Evolutionary conservation across 2,888 invertebrate species (phyloP).

Genomic region (Drosophila borealis): DNA sequence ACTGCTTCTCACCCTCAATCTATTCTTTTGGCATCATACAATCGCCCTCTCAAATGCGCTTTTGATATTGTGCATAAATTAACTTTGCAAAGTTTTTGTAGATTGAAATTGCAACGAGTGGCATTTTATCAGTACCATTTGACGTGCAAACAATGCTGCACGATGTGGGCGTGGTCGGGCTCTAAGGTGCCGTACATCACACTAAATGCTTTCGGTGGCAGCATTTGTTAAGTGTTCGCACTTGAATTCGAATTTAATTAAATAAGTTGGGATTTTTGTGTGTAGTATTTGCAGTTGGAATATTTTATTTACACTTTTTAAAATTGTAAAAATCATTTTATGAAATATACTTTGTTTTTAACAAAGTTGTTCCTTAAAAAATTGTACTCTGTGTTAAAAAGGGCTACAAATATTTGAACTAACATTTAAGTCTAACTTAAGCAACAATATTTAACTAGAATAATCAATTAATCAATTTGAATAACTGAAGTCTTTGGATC

Average conservation of each 20-base stretch:
- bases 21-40: conserved; percentile 17
- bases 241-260: conserved; percentile 36
- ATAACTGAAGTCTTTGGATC: too few relatives aligned
- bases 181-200: conserved; percentile 27
- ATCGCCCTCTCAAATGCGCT: conserved; percentile 35
- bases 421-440: too few relatives aligned
- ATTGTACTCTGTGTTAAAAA: too few relatives aligned
- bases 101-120: conserved; percentile 59
- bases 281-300: neutral
- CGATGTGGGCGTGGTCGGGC: conserved; percentile 8
- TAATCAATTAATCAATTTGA: too few relatives aligned
- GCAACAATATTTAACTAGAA: too few relatives aligned
- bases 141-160: conserved; percentile 2
- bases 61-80: conserved; percentile 75
- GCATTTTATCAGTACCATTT: conserved; percentile 47
- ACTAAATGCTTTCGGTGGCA: conserved; percentile 17
- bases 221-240: conserved; percentile 30
- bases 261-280: conserved; percentile 11
- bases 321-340: neutral
- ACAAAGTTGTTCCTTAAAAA: neutral
- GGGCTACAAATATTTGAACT: too few relatives aligned
- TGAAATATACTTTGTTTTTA: neutral
- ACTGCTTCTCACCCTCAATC: neutral
- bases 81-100: conserved; percentile 59
- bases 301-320: neutral